Evolutionary conservation across 2,113 vertebrate genomes (phyloP), one percentile per base, ranked within the genome.

Genomic region (Barnardius zonarius): DNA sequence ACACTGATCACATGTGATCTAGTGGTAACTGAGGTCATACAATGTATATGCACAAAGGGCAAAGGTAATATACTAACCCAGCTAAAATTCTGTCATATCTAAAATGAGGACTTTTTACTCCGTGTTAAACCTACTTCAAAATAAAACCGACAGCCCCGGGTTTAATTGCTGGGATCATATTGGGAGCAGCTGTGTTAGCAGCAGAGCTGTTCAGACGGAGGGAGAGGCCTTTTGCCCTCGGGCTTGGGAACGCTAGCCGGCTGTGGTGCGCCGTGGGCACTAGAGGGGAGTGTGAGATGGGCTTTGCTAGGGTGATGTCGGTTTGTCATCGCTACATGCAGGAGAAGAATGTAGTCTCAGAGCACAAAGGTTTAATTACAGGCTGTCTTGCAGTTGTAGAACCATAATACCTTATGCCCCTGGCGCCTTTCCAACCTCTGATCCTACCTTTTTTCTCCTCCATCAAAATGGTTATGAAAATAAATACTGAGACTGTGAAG

Each of bases 201-300:
- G n/a, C 46, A 59, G 55, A 66, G 49, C 44, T 61, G 14, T 23
- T 30, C 31, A 22, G 54, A 25, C 9, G 19, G 22, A 25, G 0
- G 0, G 0, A 57, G 44, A 54, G 55, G 13, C 8, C 39, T 68
- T 35, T 62, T 62, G 49, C 31, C 52, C 51, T 75, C 5, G 0
- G 30, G 41, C 51, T 75, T 1, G 49, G 51, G 23, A 27, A 20
- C 43, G 6, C 3, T 2, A 35, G 69, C 66, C 43, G 54, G 49
- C 11, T 3, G n/a, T 24, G 3, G 0, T 48, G 19, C 0, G 5
- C 33, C 2, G 1, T 66, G 66, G 66, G 55, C 46, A 6, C 86
- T 94, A 62, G 85, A 86, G 76, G 91, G 86, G 64, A 70, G 64
- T 51, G 64, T 75, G 91, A 88, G 54, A 62, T 83, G 22, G 0